These are phyloP conservation scores for Camponotus floridanus DNA, from an alignment of 1,140 invertebrate genomes.

Conservation along the genomic window DNA sequence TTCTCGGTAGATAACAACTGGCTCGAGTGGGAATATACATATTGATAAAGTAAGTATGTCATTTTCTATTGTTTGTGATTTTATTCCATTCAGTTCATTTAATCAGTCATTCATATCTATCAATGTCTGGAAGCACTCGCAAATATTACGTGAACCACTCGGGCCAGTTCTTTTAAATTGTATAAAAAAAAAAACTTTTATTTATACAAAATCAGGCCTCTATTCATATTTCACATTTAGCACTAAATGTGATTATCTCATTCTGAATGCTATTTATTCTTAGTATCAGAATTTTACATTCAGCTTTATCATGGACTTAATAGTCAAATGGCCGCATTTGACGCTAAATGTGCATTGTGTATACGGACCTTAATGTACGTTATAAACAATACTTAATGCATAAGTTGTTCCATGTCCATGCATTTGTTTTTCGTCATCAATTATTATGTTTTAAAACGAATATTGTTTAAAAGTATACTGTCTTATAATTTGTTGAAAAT, in stretches of 20 bases:
- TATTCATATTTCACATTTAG: constrained; percentile 55
- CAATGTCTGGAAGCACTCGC: constrained; percentile 64
- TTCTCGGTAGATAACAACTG: constrained; percentile 84
- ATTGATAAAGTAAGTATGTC: constrained; percentile 84
- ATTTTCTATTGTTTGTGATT: constrained; percentile 81
- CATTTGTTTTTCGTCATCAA: constrained; percentile 58
- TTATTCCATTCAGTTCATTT: constrained; percentile 77
- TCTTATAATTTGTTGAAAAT: constrained; percentile 23
- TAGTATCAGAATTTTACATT: constrained; percentile 36
- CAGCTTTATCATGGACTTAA: not conserved
- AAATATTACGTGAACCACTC: constrained; percentile 81
- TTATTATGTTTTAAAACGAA: constrained; percentile 37
- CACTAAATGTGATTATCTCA: constrained; percentile 50
- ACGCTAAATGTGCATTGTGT: constrained; percentile 45
- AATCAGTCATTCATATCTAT: constrained; percentile 62
- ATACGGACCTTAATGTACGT: constrained; percentile 48
- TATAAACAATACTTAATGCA: constrained; percentile 11
- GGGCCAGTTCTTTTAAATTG: constrained; percentile 77
- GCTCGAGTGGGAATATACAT: constrained; percentile 83
- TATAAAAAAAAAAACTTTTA: constrained; percentile 4
- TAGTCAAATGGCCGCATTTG: constrained; percentile 16
- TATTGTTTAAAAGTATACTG: constrained; percentile 47
- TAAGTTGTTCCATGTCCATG: constrained; percentile 58
- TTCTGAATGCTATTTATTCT: constrained; percentile 42
- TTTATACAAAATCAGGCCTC: constrained; percentile 47